Evolutionary conservation across 2,888 invertebrate genomes (phyloP).

Genomic region (Drosophila lutescens): DNA sequence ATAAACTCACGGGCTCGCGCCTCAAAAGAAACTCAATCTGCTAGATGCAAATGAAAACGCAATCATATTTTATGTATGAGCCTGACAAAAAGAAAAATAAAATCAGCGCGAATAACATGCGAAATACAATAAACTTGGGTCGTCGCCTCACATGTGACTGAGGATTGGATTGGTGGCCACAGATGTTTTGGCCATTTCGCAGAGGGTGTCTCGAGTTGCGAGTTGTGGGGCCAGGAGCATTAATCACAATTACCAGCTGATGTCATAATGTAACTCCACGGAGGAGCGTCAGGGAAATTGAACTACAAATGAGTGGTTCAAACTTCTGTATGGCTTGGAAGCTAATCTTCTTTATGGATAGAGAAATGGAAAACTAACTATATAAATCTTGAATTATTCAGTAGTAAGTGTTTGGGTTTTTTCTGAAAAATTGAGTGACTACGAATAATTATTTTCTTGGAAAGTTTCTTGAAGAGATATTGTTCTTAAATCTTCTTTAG

Average conservation of each 20-base stretch:
- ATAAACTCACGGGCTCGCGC: slow-evolving; percentile 72
- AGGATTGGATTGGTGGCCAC: slow-evolving; percentile 17
- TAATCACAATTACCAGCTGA: slow-evolving; percentile 46
- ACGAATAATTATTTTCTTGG: too few species aligned
- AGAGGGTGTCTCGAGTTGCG: slow-evolving; percentile 28
- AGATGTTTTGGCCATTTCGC: slow-evolving; percentile 39
- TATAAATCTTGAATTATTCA: too few species aligned
- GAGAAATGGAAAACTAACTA: too few species aligned
- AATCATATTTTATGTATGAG: slow-evolving; percentile 78
- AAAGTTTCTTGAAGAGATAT: too few species aligned
- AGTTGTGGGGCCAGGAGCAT: slow-evolving; percentile 10
- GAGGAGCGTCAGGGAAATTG: slow-evolving; percentile 3
- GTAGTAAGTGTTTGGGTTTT: too few species aligned
- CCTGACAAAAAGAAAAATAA: slow-evolving; percentile 41
- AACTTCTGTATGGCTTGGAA: not conserved
- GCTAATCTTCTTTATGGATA: slow-evolving; percentile 2
- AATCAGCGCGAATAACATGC: slow-evolving; percentile 39
- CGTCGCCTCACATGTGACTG: slow-evolving; percentile 22
- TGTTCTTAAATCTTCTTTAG: too few species aligned
- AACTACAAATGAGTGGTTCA: slow-evolving; percentile 14
- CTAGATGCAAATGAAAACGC: slow-evolving; percentile 77
- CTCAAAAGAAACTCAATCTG: slow-evolving; percentile 76
- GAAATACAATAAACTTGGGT: slow-evolving; percentile 36
- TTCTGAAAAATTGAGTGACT: too few species aligned
- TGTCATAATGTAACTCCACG: slow-evolving; percentile 33